Conservation (phyloP, 2,888 invertebrate genomes). For the Drosophila hamatofila region DNA sequence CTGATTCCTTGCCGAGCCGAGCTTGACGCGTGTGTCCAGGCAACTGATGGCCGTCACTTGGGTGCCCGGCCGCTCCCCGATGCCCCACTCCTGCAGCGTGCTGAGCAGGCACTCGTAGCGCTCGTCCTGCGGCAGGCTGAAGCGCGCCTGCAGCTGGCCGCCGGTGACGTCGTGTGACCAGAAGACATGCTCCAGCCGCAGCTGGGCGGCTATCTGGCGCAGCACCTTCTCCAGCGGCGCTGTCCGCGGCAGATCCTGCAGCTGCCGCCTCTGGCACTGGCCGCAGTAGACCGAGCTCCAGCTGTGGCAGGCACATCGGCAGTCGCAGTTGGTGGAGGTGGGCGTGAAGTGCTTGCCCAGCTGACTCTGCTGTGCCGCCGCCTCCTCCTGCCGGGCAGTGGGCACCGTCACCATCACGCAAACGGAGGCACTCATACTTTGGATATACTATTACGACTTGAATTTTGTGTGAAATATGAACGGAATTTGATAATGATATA, state of each 20-base stretch:
- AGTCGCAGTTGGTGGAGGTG: background rate
- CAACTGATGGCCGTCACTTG: slow-evolving; percentile 88
- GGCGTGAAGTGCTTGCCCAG: background rate
- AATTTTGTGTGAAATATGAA: slow-evolving; percentile 14
- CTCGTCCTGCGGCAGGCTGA: slow-evolving; percentile 87
- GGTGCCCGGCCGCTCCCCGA: slow-evolving; percentile 87
- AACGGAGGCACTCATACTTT: slow-evolving; percentile 76
- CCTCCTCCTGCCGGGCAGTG: slow-evolving; percentile 85
- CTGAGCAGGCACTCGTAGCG: slow-evolving; percentile 87
- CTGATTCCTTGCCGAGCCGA: too few species aligned
- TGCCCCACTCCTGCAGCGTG: slow-evolving; percentile 87
- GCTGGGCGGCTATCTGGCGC: slow-evolving; percentile 85
- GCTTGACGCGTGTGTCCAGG: slow-evolving; percentile 70
- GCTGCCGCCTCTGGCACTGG: slow-evolving; percentile 73
- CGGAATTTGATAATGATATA: background rate
- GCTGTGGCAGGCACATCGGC: background rate
- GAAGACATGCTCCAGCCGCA: slow-evolving; percentile 86
- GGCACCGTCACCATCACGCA: slow-evolving; percentile 87
- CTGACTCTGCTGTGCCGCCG: slow-evolving; percentile 44
- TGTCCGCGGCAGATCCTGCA: slow-evolving; percentile 9
- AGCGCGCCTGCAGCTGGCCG: slow-evolving; percentile 86
- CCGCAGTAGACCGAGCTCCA: background rate
- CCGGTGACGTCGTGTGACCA: slow-evolving; percentile 86
- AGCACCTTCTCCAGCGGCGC: slow-evolving; percentile 84
- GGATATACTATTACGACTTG: slow-evolving; percentile 14